Conservation (phyloP, 2,113 vertebrate genomes). For the Channa argus region DNA sequence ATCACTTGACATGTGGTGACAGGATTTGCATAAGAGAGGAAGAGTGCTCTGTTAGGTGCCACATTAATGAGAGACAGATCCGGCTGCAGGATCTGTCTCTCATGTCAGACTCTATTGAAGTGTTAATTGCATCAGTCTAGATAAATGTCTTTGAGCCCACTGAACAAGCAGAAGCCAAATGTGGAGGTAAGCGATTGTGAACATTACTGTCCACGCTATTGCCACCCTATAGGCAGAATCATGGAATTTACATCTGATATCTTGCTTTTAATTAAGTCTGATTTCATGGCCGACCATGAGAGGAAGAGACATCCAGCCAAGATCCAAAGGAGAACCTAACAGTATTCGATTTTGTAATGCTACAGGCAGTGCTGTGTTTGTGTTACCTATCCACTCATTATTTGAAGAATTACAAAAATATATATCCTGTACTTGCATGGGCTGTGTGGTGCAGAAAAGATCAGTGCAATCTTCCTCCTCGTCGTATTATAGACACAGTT, state of each 20-base stretch:
- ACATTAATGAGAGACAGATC: constrained; percentile 34
- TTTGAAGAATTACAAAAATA: constrained; percentile 8
- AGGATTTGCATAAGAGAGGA: constrained; percentile 17
- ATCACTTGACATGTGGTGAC: constrained; percentile 10
- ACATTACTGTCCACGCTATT: constrained; percentile 27
- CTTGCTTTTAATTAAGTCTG: constrained; percentile 13
- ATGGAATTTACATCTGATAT: constrained; percentile 19
- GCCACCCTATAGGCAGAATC: constrained; percentile 3
- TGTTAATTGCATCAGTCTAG: constrained; percentile 35
- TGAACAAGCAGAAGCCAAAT: constrained; percentile 19
- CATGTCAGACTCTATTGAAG: constrained; percentile 18
- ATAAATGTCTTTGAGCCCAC: constrained; percentile 6
- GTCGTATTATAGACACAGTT: not conserved
- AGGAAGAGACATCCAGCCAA: constrained; percentile 9
- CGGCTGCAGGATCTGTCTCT: constrained; percentile 18
- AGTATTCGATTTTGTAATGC: constrained; percentile 22
- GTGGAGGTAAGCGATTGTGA: constrained; percentile 22
- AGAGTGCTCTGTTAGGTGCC: constrained; percentile 11
- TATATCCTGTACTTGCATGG: not conserved
- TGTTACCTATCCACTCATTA: not conserved
- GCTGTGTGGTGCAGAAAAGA: not conserved
- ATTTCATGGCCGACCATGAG: constrained; percentile 16
- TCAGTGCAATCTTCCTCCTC: no score
- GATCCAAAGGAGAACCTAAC: constrained; percentile 2
- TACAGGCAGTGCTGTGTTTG: constrained; percentile 1